These are phyloP conservation scores for Apeira syringaria DNA, from an alignment of 2,888 invertebrate species.

Conservation along the genomic window DNA sequence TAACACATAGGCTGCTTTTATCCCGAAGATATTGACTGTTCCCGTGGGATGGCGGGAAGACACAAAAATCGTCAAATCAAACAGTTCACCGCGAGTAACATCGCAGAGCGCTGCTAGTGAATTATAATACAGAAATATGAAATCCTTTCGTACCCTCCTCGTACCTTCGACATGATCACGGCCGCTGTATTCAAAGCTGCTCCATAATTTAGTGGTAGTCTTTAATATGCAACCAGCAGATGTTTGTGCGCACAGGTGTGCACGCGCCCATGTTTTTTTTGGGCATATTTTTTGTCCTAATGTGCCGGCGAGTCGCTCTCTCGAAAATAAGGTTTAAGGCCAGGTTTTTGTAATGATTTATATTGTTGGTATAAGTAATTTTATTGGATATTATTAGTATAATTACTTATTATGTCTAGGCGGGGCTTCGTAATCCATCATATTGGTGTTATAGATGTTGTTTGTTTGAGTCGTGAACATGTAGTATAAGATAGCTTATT, in stretches of 20 bases:
- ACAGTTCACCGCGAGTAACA: no score
- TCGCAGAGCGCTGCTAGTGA: no score
- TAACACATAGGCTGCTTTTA: no score
- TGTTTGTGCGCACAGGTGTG: conserved; percentile 62
- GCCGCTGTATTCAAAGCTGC: conserved; percentile 8
- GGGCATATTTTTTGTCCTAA: conserved; percentile 29
- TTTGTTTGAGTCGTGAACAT: no score
- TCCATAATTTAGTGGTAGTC: conserved; percentile 22
- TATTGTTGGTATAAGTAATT: conserved; percentile 8
- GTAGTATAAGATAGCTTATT: no score
- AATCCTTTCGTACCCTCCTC: not conserved
- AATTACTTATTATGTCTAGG: no score
- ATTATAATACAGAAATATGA: not conserved
- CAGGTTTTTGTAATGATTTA: conserved; percentile 16
- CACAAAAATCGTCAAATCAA: no score
- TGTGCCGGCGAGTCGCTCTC: conserved; percentile 37
- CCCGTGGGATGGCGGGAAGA: no score
- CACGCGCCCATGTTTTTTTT: conserved; percentile 51
- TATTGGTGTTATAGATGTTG: no score
- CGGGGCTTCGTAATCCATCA: no score
- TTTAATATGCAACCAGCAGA: conserved; percentile 56
- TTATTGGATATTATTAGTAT: not conserved
- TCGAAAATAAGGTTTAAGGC: conserved; percentile 29
- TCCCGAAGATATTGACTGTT: no score
- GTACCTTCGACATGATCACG: not conserved